A percentile compares a stretch with the other conserved stretches of the same genome.
Conservation (phyloP, 2,797 vertebrate genomes). For the Pelodytes ibericus region DNA sequence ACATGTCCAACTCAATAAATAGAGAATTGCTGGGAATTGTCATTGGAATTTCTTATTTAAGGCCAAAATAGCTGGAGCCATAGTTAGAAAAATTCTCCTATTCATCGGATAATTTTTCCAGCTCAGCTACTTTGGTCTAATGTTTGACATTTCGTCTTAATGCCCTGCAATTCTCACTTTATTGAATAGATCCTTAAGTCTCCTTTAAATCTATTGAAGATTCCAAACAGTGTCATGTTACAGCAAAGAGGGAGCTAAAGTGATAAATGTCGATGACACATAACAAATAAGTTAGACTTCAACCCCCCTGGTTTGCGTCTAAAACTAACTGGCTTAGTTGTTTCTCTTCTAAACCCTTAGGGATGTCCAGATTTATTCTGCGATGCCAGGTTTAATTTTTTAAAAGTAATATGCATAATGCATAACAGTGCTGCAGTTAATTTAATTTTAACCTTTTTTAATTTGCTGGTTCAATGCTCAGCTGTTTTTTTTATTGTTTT, state of each 20-base stretch:
- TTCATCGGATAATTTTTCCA: no score
- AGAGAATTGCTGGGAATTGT: no score
- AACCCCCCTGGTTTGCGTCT: constrained; percentile 1
- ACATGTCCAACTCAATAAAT: no score
- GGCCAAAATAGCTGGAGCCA: no score
- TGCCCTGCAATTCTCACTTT: no score
- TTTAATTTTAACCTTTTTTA: constrained; percentile 65
- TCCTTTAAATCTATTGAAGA: no score
- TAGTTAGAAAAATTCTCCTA: no score
- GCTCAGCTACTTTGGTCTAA: no score
- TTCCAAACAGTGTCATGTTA: no score
- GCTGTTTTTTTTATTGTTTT: constrained; percentile 48
- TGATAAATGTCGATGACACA: neutral
- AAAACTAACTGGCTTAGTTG: constrained; percentile 29
- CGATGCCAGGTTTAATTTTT: constrained; percentile 64
- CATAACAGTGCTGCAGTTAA: constrained; percentile 61
- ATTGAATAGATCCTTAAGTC: no score
- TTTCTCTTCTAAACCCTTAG: constrained; percentile 48
- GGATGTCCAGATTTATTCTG: constrained; percentile 61
- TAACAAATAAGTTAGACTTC: constrained; percentile 2
- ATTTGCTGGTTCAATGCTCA: constrained; percentile 59
- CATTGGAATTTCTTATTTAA: no score
- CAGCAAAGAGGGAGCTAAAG: neutral
- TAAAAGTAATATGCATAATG: constrained; percentile 63
- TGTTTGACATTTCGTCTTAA: no score